These are phyloP conservation scores for Centropyge bicolor DNA, from an alignment of 2,797 vertebrate species.

Conservation along the genomic window DNA sequence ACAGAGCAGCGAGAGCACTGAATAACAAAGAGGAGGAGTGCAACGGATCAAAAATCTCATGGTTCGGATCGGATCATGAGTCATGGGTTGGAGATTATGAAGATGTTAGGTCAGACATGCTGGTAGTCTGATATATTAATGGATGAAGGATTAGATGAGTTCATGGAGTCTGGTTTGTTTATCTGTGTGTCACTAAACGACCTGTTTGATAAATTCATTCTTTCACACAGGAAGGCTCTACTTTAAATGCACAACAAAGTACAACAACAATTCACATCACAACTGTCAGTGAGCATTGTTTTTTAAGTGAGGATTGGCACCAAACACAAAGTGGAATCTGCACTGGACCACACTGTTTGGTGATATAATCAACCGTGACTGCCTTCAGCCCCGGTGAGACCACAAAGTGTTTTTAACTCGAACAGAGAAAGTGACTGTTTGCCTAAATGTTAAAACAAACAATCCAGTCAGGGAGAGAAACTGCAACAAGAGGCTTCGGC, in stretches of 20 bases:
- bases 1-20: not conserved
- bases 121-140: no score
- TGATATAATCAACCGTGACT: not conserved
- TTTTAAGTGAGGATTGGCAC: not conserved
- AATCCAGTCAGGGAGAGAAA: not conserved
- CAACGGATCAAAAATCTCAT: no score
- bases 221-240: not conserved
- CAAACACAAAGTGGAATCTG: conserved; percentile 1
- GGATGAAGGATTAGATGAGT: no score
- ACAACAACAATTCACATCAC: conserved; percentile 7
- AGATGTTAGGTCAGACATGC: no score
- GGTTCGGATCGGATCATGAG: no score
- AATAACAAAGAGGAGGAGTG: not conserved
- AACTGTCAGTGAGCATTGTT: conserved; percentile 9
- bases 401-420: not conserved
- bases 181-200: not conserved
- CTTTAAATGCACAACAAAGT: conserved; percentile 19
- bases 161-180: no score
- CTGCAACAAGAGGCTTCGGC: not conserved
- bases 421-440: not conserved
- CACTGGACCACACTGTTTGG: not conserved
- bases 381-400: conserved; percentile 6
- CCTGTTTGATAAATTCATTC: not conserved
- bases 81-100: no score
- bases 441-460: not conserved